Evolutionary conservation across 2,888 invertebrate genomes (phyloP).

Genomic region (Choristoneura rosaceana): DNA sequence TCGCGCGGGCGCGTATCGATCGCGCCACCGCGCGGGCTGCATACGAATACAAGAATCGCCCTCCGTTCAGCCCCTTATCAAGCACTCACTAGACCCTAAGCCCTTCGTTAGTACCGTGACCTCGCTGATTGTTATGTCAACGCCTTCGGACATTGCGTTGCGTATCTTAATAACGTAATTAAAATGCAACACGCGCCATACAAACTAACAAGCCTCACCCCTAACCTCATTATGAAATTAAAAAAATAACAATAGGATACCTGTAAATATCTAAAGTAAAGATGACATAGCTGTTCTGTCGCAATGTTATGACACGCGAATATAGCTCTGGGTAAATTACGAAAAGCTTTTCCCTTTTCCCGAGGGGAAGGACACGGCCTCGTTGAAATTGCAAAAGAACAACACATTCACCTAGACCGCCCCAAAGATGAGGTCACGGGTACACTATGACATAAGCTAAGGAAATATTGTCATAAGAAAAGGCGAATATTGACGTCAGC

Average conservation of each 20-base stretch:
- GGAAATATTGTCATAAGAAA: constrained; percentile 43
- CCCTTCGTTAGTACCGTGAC: constrained; percentile 71
- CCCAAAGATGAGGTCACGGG: constrained; percentile 61
- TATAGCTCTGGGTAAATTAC: constrained; percentile 59
- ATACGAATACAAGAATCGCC: constrained; percentile 82
- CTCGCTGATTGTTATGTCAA: constrained; percentile 68
- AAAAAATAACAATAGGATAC: constrained; percentile 14
- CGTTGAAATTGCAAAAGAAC: constrained; percentile 65
- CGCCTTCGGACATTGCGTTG: constrained; percentile 41
- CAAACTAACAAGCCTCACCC: constrained; percentile 26
- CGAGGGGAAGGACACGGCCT: constrained; percentile 63
- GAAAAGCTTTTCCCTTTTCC: constrained; percentile 69
- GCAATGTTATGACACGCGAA: constrained; percentile 58
- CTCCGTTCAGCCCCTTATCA: constrained; percentile 77
- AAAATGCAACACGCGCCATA: constrained; percentile 22
- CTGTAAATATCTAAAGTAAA: constrained; percentile 46
- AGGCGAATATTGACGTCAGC: constrained; percentile 34
- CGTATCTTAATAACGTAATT: constrained; percentile 36
- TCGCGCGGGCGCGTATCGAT: constrained; percentile 85
- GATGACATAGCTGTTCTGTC: constrained; percentile 51
- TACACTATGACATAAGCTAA: constrained; percentile 50
- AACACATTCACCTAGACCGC: constrained; percentile 60
- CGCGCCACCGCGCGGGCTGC: constrained; percentile 79
- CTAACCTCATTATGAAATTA: constrained; percentile 11
- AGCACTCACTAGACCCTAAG: constrained; percentile 72